Evolutionary conservation across 30 jellyfish, hydroid and myxozoan genomes (phyloP), one percentile per base, ranked within the genome.

Genomic region (Hydractinia echinata): DNA sequence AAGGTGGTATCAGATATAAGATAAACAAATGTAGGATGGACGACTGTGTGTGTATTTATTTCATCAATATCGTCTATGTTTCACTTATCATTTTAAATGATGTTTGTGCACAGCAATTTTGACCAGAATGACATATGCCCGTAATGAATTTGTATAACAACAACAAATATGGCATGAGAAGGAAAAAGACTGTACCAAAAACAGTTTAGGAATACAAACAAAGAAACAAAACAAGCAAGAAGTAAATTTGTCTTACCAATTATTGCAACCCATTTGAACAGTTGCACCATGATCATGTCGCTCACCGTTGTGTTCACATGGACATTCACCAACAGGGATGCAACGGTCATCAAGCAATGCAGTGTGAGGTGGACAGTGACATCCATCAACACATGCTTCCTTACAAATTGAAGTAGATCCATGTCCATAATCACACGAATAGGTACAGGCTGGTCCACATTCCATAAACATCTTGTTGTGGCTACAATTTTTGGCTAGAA

Each of bases 381-480:
- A 80, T 5, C 87, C 87, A 60, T 80, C 87, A 10, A 80, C 51
- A 61, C 87, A 80, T 14, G 60, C 44, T 7, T 39, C 84, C 54
- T 80, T 51, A 7, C 64, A 30, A 68, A 62, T 10, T 7, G 53
- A 10, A 15, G 72, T n/a, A 51, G 52, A 16, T 4, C 55, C 66
- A 14, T 68, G 73, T 4, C 55, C 20, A 16, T 80, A 51, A 30
- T 51, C 83, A 61, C 87, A 80, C n/a, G n/a, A n/a, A 5, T 62
- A 52, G n/a, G 70, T 61, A 66, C 87, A 80, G 10, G 73, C 84
- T 61, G 87, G 87, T n/a, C 87, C 87, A 80, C 87, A 80, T 55
- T 80, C 87, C 83, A 80, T 62, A 50, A 21, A 66, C 51, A 61
- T 69, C 10, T 60, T 48, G 51, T 16, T 66, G 20, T 44, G 44